Evolutionary conservation across 2,797 vertebrate genomes (phyloP), one percentile per base, ranked within the genome.

Genomic region (Fundulus diaphanus): DNA sequence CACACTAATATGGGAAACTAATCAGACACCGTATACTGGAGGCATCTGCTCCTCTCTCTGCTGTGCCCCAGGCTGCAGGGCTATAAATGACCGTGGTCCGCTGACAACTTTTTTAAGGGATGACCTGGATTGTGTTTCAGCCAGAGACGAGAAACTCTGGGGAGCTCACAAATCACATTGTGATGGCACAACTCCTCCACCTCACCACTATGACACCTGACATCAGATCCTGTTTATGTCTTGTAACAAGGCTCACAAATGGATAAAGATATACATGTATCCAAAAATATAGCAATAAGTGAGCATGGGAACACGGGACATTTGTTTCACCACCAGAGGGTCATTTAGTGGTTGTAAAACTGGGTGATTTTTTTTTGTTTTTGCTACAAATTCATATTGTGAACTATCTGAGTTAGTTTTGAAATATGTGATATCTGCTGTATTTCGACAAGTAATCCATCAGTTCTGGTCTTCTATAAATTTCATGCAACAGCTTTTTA

Each of bases 1-100:
- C 44, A 44, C 79, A 74, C 71, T 81, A 80, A 88, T 88, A 82
- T 88, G 79, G 77, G 77, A 85, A 86, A 80, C 82, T 72, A 88
- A 74, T 85, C 31, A 75, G 80, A 85, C 70, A 84, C 82, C 5
- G 29, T 78, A 85, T 11, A 81, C 85, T 68, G 40, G 69, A 67
- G 84, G 63, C 72, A 85, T 74, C 42, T 69, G 78, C 46, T 68
- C 54, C 63, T 57, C 70, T 29, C 3, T 70, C 66, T 59, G 69
- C 72, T 74, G 33, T 59, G 74, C 81, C 61, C 68, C 22, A 18
- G 76, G 24, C 69, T 11, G 66, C 6, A 5, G 49, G 24, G 67
- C 51, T 80, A 86, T 73, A 81, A 85, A 80, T 77, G 81, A 78
- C 78, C 46, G 33, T 67, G 79, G 83, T 76, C 72, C 15, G 54